Evolutionary conservation across 2,888 invertebrate species (phyloP).

Genomic region (Magallana nippona): DNA sequence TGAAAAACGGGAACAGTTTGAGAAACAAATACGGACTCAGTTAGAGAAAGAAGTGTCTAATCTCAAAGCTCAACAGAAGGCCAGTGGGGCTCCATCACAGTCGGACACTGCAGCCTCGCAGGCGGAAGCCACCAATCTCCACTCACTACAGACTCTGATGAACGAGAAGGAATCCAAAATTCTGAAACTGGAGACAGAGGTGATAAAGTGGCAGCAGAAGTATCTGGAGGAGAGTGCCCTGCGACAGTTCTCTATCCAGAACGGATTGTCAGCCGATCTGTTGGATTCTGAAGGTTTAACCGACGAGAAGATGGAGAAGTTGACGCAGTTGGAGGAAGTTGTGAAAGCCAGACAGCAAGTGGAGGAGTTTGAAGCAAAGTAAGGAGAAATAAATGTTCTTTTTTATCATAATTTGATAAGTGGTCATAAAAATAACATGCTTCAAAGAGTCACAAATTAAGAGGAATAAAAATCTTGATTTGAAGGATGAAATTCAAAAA

Average conservation of each 20-base stretch:
- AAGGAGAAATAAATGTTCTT: conserved; percentile 57
- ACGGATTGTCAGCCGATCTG: conserved; percentile 32
- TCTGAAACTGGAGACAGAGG: conserved; percentile 72
- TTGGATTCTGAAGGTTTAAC: conserved; percentile 81
- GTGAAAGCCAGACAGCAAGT: conserved; percentile 91
- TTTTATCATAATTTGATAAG: too few species aligned
- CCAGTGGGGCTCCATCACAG: background rate
- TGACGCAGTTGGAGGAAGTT: conserved; percentile 93
- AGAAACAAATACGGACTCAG: conserved; percentile 90
- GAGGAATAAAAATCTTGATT: background rate
- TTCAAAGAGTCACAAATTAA: too few species aligned
- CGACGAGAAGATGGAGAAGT: conserved; percentile 91
- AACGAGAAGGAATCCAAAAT: conserved; percentile 87
- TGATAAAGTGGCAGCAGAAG: conserved; percentile 83
- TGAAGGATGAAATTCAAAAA: background rate
- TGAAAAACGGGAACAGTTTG: conserved; percentile 91
- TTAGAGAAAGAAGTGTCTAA: conserved; percentile 90
- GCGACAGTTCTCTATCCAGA: conserved; percentile 45
- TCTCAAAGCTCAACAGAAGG: conserved; percentile 77
- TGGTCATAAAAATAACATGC: too few species aligned
- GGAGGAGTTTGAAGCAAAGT: conserved; percentile 92
- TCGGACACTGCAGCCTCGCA: background rate
- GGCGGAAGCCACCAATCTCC: conserved; percentile 49
- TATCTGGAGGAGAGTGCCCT: conserved; percentile 63
- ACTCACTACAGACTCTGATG: conserved; percentile 82